Conservation (phyloP, 2,113 vertebrate species). For the Xenopus borealis region DNA sequence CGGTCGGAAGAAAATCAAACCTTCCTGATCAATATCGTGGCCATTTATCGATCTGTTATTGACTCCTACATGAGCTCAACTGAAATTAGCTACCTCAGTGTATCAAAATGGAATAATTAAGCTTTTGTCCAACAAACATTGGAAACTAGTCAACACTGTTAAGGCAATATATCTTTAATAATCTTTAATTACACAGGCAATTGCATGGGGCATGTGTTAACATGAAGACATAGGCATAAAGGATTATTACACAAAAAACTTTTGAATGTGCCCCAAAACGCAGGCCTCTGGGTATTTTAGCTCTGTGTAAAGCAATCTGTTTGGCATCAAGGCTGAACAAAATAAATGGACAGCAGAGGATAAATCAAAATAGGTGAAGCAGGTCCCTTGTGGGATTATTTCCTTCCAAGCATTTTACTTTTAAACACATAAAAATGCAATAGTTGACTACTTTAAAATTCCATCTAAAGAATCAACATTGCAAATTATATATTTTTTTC, state of each 20-base stretch:
- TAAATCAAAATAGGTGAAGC: constrained; percentile 20
- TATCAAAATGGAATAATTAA: constrained; percentile 43
- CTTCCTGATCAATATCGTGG: no score
- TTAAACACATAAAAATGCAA: constrained; percentile 36
- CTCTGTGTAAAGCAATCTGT: background rate
- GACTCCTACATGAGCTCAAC: no score
- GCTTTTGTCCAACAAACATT: constrained; percentile 69
- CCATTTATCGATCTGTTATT: no score
- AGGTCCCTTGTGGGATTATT: constrained; percentile 3
- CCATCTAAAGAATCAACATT: constrained; percentile 34
- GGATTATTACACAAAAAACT: background rate
- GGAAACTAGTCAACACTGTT: constrained; percentile 65
- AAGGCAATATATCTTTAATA: constrained; percentile 66
- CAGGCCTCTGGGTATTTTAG: background rate
- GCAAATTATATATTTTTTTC: constrained; percentile 39
- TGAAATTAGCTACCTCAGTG: no score
- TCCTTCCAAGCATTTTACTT: constrained; percentile 24
- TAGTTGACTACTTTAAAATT: constrained; percentile 37
- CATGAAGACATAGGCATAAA: constrained; percentile 32
- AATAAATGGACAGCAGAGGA: constrained; percentile 1
- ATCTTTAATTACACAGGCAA: constrained; percentile 70
- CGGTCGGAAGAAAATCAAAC: no score
- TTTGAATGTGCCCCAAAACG: background rate
- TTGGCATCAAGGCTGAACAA: constrained; percentile 17
- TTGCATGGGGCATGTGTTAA: constrained; percentile 67